Percentiles rank a stretch among this genome's conserved stretches.
phyloP scores from a whole-genome alignment of 2,113 vertebrate genomes.

The Hemichromis elongatus region DNA sequence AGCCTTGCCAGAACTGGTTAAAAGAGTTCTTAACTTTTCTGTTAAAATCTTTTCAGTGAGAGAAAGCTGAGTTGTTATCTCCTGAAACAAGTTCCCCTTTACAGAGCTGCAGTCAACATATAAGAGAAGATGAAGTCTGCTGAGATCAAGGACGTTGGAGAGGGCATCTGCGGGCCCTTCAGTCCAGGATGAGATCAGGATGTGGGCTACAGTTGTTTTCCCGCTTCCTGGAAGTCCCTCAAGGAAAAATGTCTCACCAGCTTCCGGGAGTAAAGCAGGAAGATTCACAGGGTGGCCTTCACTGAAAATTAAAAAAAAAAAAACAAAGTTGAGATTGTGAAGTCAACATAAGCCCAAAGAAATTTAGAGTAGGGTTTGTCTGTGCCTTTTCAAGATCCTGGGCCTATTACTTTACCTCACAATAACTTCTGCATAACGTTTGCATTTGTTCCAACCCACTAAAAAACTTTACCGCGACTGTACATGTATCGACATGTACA shows the following conservation, averaged over 20 bases:
- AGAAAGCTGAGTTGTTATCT: constrained; percentile 14
- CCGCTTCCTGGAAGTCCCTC: constrained; percentile 28
- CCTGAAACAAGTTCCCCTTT: constrained; percentile 19
- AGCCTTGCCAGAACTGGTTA: neutral
- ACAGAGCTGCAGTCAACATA: neutral
- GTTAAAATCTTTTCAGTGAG: neutral
- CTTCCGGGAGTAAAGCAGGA: constrained; percentile 24
- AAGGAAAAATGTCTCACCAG: constrained; percentile 17
- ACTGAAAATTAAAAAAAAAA: constrained; percentile 31
- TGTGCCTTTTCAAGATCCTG: neutral
- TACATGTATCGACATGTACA: neutral
- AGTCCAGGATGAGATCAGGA: constrained; percentile 44
- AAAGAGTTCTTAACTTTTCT: constrained; percentile 21
- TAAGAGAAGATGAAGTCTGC: constrained; percentile 12
- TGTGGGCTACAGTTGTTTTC: constrained; percentile 26
- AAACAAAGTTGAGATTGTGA: neutral
- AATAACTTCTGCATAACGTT: neutral
- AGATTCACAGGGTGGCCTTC: neutral
- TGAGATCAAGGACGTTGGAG: neutral
- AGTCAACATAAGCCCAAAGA: neutral
- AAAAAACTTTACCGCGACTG: neutral
- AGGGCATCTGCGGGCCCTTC: neutral
- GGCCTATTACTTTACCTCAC: neutral
- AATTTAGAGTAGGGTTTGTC: neutral
- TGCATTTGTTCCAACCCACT: neutral